phyloP scores from a whole-genome alignment of 2,113 vertebrate genomes.

The Eubucco bourcierii region DNA sequence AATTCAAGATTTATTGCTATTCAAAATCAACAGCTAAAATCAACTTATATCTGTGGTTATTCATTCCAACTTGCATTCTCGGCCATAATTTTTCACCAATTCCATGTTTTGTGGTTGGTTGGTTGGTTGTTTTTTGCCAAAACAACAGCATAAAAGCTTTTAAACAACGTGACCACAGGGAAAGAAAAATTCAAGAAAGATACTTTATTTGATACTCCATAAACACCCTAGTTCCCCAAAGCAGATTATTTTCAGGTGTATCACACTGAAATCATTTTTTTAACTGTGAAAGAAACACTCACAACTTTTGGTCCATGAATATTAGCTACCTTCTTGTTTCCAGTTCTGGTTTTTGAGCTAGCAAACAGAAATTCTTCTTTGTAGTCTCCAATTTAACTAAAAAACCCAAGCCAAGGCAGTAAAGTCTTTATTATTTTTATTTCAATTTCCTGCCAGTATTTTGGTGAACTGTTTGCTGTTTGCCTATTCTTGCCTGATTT shows the following conservation, averaged over 20 bases:
- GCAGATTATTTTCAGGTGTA: constrained; percentile 8
- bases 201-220: not conserved
- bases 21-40: constrained; percentile 41
- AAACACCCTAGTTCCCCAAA: not conserved
- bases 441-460: not conserved
- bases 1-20: constrained; percentile 55
- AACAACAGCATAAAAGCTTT: constrained; percentile 31
- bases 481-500: not conserved
- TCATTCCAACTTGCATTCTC: constrained; percentile 21
- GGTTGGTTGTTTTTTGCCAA: constrained; percentile 29
- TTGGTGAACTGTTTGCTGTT: not conserved
- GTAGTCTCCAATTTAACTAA: not conserved
- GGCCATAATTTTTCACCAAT: constrained; percentile 52
- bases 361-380: not conserved
- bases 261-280: not conserved
- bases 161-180: constrained; percentile 1
- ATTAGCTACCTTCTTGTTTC: not conserved
- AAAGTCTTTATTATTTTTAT: not conserved
- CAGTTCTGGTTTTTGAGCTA: not conserved
- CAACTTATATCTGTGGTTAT: constrained; percentile 47
- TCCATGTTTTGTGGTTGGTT: constrained; percentile 18
- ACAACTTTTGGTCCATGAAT: not conserved
- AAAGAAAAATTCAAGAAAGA: not conserved
- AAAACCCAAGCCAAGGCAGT: not conserved
- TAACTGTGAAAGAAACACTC: not conserved